These are phyloP conservation scores for Malurus alboscapulatus DNA, from an alignment of 2,113 vertebrate genomes.

Conservation along the genomic window DNA sequence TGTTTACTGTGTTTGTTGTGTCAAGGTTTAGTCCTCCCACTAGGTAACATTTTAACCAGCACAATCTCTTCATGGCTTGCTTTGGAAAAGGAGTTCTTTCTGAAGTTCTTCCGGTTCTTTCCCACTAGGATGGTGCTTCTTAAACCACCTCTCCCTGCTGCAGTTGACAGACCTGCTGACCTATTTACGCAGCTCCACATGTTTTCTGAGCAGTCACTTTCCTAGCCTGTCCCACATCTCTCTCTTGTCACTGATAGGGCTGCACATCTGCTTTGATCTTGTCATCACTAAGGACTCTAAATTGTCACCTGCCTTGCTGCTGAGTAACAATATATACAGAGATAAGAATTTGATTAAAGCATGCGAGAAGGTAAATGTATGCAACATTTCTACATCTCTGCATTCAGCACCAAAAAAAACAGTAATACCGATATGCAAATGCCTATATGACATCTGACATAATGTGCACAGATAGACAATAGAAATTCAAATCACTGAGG, in stretches of 20 bases:
- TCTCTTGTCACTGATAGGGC: not conserved
- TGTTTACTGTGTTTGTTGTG: too few species aligned
- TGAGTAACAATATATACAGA: not conserved
- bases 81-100: not conserved
- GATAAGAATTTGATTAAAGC: not conserved
- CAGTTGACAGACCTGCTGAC: not conserved
- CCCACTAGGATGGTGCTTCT: not conserved
- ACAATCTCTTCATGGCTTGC: accelerated
- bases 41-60: not conserved
- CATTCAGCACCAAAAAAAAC: not conserved
- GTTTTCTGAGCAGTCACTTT: not conserved
- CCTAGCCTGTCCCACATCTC: not conserved
- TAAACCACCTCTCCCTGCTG: not conserved
- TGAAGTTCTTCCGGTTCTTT: not conserved
- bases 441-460: conserved; percentile 41
- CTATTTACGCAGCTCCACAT: not conserved
- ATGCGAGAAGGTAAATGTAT: not conserved
- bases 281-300: not conserved
- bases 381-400: not conserved
- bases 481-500: conserved; percentile 59
- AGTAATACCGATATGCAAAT: conserved; percentile 54
- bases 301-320: not conserved
- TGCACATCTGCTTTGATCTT: not conserved
- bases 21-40: not conserved
- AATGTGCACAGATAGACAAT: conserved; percentile 26